These are phyloP conservation scores for Serripes groenlandicus DNA, from an alignment of 2,888 invertebrate genomes.

Conservation along the genomic window DNA sequence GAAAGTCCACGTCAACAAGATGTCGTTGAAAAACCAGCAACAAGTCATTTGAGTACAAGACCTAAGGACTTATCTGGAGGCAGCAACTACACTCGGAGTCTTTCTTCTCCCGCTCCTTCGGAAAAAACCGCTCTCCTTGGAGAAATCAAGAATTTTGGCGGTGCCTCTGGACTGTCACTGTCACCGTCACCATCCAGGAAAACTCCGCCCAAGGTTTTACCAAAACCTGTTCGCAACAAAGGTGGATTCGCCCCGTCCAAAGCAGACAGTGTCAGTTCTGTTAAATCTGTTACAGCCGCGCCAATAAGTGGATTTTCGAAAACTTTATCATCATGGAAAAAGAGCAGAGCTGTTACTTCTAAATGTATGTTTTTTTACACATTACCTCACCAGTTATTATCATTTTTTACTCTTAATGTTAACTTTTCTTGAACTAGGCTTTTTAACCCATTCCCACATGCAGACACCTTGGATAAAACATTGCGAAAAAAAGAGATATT, in stretches of 20 bases:
- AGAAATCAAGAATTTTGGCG: constrained; percentile 64
- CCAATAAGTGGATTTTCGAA: constrained; percentile 64
- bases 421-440: no score
- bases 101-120: constrained; percentile 7
- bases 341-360: constrained; percentile 65
- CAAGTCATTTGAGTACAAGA: constrained; percentile 1
- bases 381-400: no score
- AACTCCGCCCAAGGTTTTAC: constrained; percentile 58
- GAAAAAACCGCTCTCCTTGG: constrained; percentile 40
- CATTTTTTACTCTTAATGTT: no score
- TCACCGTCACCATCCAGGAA: constrained; percentile 38
- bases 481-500: neutral
- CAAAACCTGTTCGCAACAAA: constrained; percentile 52
- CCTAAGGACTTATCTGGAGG: constrained; percentile 32
- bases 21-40: neutral
- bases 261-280: neutral
- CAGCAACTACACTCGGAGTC: neutral
- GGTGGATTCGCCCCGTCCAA: constrained; percentile 28
- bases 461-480: neutral
- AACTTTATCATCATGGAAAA: constrained; percentile 76
- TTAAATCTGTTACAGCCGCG: neutral
- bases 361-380: constrained; percentile 54
- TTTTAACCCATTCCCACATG: neutral
- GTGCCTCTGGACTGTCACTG: constrained; percentile 42
- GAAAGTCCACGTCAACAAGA: constrained; percentile 27